These are phyloP conservation scores for Ctenopoma kingsleyae DNA, from an alignment of 2,797 vertebrate genomes.

Conservation along the genomic window DNA sequence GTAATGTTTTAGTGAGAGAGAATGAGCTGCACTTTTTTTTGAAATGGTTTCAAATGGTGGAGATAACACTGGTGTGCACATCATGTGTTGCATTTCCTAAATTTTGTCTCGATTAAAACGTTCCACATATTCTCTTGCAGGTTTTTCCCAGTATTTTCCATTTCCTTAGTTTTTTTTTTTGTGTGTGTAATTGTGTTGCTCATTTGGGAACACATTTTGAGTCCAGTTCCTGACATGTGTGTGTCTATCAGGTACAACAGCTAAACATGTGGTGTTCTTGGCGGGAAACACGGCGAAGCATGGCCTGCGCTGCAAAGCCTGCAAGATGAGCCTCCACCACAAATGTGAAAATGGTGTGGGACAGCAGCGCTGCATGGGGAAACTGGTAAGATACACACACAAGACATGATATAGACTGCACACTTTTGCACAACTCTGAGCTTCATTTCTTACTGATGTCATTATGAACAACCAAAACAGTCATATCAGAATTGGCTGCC, in stretches of 20 bases:
- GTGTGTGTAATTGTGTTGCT: slow-evolving; percentile 7
- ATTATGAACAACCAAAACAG: slow-evolving; percentile 46
- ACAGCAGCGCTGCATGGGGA: slow-evolving; percentile 96
- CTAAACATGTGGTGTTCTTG: slow-evolving; percentile 83
- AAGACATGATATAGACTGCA: not conserved
- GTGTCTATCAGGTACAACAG: slow-evolving; percentile 78
- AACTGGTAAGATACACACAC: slow-evolving; percentile 90
- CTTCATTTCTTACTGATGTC: slow-evolving; percentile 30
- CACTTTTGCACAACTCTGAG: slow-evolving; percentile 3
- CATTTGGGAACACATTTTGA: not conserved
- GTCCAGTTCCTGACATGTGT: slow-evolving; percentile 27
- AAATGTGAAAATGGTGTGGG: slow-evolving; percentile 92
- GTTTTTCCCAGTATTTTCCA: slow-evolving; percentile 39
- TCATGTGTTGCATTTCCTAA: slow-evolving; percentile 15
- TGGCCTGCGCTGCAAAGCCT: slow-evolving; percentile 97
- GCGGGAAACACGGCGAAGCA: slow-evolving; percentile 95
- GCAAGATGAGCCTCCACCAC: slow-evolving; percentile 99
- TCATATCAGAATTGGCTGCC: slow-evolving; percentile 37
- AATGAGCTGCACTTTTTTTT: no score
- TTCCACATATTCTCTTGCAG: slow-evolving; percentile 41
- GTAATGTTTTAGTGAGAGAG: slow-evolving; percentile 34
- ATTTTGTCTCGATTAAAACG: slow-evolving; percentile 25
- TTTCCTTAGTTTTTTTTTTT: slow-evolving; percentile 28
- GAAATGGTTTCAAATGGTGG: no score
- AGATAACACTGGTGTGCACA: slow-evolving; percentile 7